Conservation (phyloP, 2,888 invertebrate genomes). For the Dione vanillae region DNA sequence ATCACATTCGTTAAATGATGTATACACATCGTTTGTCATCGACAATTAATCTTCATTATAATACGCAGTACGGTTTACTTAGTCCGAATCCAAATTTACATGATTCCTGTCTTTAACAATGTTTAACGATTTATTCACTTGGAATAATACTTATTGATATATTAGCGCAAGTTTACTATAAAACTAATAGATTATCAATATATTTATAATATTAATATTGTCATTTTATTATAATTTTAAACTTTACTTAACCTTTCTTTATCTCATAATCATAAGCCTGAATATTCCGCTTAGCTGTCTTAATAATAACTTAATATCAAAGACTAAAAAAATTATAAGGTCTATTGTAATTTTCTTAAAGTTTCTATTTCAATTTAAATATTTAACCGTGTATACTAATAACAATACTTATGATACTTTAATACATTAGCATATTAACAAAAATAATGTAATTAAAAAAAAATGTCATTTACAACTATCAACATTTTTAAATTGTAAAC, state of each 20-base stretch:
- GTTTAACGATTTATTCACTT: conserved; percentile 12
- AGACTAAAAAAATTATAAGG: too few relatives aligned
- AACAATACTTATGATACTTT: not conserved
- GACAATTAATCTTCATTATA: conserved; percentile 81
- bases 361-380: too few relatives aligned
- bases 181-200: not conserved
- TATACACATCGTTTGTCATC: conserved; percentile 54
- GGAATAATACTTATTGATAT: conserved; percentile 14
- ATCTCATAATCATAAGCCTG: too few relatives aligned
- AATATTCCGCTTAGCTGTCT: too few relatives aligned
- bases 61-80: conserved; percentile 69
- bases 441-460: not conserved
- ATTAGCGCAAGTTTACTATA: not conserved
- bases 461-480: conserved; percentile 9
- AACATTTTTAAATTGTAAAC: conserved; percentile 21
- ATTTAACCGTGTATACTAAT: too few relatives aligned
- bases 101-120: conserved; percentile 52
- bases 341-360: too few relatives aligned
- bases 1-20: conserved; percentile 40
- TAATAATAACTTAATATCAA: too few relatives aligned
- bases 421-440: not conserved
- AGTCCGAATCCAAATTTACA: conserved; percentile 56
- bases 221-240: too few relatives aligned
- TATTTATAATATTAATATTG: not conserved
- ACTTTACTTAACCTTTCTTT: too few relatives aligned